Evolutionary conservation across 2,113 vertebrate genomes (phyloP).

Genomic region (Piliocolobus tephrosceles): DNA sequence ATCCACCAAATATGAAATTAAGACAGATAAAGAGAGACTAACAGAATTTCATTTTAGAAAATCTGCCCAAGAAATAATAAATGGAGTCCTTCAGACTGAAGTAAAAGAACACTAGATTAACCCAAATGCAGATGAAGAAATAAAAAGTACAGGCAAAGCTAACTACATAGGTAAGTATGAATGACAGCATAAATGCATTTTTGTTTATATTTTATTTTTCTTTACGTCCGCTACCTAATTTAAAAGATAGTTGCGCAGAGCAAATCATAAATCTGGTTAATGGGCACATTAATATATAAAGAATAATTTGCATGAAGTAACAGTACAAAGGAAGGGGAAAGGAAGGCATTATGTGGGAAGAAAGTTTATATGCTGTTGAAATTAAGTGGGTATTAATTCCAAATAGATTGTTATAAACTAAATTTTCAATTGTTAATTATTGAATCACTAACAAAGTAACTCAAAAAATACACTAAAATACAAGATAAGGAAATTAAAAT

Average conservation of each 20-base stretch:
- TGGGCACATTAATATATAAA: background rate
- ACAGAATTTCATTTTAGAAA: background rate
- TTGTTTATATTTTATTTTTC: background rate
- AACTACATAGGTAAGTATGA: background rate
- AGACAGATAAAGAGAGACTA: background rate
- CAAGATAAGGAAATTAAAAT: constrained; percentile 12
- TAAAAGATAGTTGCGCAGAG: background rate
- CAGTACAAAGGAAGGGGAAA: background rate
- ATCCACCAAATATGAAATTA: background rate
- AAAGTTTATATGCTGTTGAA: background rate
- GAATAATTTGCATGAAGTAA: background rate
- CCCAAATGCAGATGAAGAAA: background rate
- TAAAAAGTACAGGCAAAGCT: background rate
- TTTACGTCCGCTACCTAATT: background rate
- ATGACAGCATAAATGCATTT: background rate
- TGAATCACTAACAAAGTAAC: background rate
- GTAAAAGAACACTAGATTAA: background rate
- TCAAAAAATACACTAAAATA: background rate
- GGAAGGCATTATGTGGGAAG: background rate
- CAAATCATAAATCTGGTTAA: background rate
- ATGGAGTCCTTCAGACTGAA: background rate
- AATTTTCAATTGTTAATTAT: background rate
- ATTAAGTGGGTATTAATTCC: background rate
- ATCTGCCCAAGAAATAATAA: background rate
- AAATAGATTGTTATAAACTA: background rate